Evolutionary conservation across 2,888 invertebrate genomes (phyloP).

Genomic region (Phorcus lineatus): DNA sequence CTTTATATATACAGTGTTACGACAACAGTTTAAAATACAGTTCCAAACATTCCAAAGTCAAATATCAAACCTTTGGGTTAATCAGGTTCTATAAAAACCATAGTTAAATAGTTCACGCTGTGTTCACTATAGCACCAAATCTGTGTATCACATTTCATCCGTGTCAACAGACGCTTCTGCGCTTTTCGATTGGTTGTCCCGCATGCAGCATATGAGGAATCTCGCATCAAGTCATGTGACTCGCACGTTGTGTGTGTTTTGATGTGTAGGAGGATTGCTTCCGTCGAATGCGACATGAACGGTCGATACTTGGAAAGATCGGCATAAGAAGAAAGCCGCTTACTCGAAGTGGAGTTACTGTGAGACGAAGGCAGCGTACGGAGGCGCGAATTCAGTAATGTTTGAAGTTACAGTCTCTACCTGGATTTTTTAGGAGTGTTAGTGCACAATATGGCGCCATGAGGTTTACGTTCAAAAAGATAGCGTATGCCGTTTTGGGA

Average conservation of each 20-base stretch:
- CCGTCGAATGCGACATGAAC: background rate
- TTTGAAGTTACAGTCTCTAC: background rate
- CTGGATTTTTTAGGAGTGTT: background rate
- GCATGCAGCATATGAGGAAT: background rate
- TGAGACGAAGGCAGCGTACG: background rate
- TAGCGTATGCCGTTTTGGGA: slow-evolving; percentile 60
- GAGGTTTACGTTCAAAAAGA: slow-evolving; percentile 50
- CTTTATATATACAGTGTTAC: too few relatives aligned
- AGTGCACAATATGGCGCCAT: slow-evolving; percentile 33
- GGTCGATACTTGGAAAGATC: slow-evolving; percentile 1
- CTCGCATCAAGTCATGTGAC: slow-evolving; percentile 48
- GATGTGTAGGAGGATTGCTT: slow-evolving; percentile 19
- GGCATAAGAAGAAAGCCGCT: slow-evolving; percentile 1
- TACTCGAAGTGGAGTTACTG: background rate
- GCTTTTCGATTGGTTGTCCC: background rate
- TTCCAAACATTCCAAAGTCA: too few relatives aligned
- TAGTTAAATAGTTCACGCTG: too few relatives aligned
- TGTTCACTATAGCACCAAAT: too few relatives aligned
- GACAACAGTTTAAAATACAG: too few relatives aligned
- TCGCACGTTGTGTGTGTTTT: slow-evolving; percentile 32
- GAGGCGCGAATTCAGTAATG: background rate
- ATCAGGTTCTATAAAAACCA: too few relatives aligned
- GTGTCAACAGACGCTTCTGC: too few relatives aligned
- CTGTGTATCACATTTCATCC: too few relatives aligned
- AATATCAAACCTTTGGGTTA: too few relatives aligned